These are phyloP conservation scores for Cuculus canorus DNA, from an alignment of 2,797 vertebrate species.

Conservation along the genomic window DNA sequence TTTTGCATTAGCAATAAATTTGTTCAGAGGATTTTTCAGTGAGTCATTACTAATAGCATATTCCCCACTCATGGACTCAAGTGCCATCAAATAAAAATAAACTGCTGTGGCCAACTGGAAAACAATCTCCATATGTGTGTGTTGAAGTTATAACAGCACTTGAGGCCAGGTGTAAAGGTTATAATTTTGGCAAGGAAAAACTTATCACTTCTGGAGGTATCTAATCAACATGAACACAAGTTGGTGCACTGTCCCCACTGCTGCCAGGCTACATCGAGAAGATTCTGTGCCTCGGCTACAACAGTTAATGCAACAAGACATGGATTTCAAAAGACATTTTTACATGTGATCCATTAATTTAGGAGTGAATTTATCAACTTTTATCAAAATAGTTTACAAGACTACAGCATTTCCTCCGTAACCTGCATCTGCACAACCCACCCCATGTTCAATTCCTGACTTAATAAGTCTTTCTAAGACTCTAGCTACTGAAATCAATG, in stretches of 20 bases:
- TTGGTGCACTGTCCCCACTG: background rate
- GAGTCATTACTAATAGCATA: slow-evolving; percentile 42
- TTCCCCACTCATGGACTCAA: background rate
- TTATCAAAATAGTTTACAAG: background rate
- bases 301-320: background rate
- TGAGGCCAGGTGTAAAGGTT: background rate
- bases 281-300: background rate
- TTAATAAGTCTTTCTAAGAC: background rate
- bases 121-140: slow-evolving; percentile 18
- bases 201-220: background rate
- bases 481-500: background rate
- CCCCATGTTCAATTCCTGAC: background rate
- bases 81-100: slow-evolving; percentile 31
- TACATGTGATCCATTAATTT: background rate
- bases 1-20: slow-evolving; percentile 24
- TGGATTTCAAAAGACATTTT: background rate
- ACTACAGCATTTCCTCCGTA: background rate
- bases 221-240: background rate
- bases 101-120: slow-evolving; percentile 15
- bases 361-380: background rate
- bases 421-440: background rate
- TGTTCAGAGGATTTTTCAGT: slow-evolving; percentile 1
- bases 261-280: background rate
- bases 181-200: background rate
- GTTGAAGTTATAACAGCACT: background rate